Evolutionary conservation across 2,113 vertebrate genomes (phyloP), one percentile per base, ranked within the genome.

Genomic region (Xenopus tropicalis): DNA sequence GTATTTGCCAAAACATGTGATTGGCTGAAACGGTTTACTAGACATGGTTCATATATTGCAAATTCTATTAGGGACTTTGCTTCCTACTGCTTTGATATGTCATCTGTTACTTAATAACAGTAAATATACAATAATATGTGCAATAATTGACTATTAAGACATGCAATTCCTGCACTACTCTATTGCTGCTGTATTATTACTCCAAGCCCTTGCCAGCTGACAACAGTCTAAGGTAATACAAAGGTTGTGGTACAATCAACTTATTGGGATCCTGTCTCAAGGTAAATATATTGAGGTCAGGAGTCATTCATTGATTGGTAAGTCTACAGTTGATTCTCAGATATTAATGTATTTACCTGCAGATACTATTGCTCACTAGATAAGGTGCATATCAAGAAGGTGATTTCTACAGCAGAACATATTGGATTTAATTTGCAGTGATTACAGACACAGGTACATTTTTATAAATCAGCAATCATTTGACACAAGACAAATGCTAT

Each of bases 331-430:
- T 54, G 52, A 54, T 17, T 54, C 16, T 8, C 16, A 54, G 52
- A 54, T 54, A 54, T 54, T 54, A 54, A 54, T 54, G 19, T 54
- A 54, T 54, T 54, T 54, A 54, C 52, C 52, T 54, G 19, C 52
- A 54, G 52, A 7, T 54, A 54, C 14, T 17, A n/a, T n/a, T 17
- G 10, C 19, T 54, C 52, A 54, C 52, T 17, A 7, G 13, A 54
- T 16, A 54, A n/a, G 52, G 19, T 54, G 52, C 3, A 54, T n/a
- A 5, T 17, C 16, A n/a, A 17, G 52, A 54, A 54, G 16, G 2
- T 17, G 16, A 54, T 17, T 54, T 54, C 52, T 54, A 54, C 52
- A n/a, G 19, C 16, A 54, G 52, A 54, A 54, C 14, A 54, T 48
- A 54, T 17, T 17, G 14, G 14, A 54, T 54, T 54, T 20, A 54